Base-by-base conservation (phyloP, 23 tunicate species). In the Trididemnum miniatum region DNA sequence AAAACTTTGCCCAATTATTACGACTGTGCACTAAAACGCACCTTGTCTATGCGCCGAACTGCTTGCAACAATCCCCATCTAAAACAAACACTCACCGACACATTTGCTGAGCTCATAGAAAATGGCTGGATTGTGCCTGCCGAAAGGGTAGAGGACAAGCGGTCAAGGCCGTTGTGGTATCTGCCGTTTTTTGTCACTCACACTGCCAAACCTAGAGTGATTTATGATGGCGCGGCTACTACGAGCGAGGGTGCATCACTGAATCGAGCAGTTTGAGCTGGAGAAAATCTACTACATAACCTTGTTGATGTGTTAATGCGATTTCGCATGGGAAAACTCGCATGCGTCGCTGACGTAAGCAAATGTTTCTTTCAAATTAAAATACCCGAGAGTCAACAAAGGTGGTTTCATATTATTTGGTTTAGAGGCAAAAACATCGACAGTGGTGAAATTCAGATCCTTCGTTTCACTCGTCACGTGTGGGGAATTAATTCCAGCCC, bases 401-500 rank as follows among this genome's bases (percentile, higher is more conserved):
- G 38, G 9, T 27, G 25, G 31, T 73, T 73, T 73, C 26, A 59
- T 3, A 37, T 73, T 20, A 9, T 73, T 26, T 73, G 79, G 79
- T 73, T 12, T 39, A 34, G 29, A 2, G 22, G 38, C 31, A 40
- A 73, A 37, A 59, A 73, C 25, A 9, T 73, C 3, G 59, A 73
- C 2, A 22, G 31, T 25, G 7, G 79, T 22, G 24, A 37, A 24
- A 27, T 24, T 20, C 30, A 38, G 20, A 38, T 40, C 37, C 38
- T 73, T 73, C 59, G 59, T 7, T 73, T 73, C 38, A 38, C 59
- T 39, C 5, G 57, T 2, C 79, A 73, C 79, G 59, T 40, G 20
- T 39, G 57, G 79, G 59, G 79, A 38, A 40, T 73, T 1, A 73
- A 73, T 38, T 38, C 59, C 28, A 73, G 79, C 30, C 59, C 79